Percentiles rank a stretch among this genome's conserved stretches.
phyloP scores from a whole-genome alignment of 2,113 vertebrate species.

The Himantopus leucocephalus region DNA sequence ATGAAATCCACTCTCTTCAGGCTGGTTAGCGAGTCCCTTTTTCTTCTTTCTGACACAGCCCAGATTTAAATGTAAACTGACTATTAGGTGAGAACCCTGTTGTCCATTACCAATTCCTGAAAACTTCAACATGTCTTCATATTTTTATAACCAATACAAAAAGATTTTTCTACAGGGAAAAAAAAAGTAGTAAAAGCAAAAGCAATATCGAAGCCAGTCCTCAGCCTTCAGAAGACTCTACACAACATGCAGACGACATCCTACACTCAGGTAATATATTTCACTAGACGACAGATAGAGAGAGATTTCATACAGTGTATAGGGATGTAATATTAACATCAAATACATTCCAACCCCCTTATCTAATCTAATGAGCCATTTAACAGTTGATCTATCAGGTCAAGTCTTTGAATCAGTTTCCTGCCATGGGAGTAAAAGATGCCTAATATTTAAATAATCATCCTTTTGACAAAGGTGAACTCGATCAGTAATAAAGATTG shows the following conservation, averaged over 20 bases:
- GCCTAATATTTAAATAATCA: constrained; percentile 52
- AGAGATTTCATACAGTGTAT: constrained; percentile 33
- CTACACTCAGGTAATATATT: neutral
- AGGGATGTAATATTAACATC: constrained; percentile 62
- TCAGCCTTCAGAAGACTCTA: neutral
- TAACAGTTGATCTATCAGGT: constrained; percentile 57
- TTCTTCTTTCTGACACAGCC: neutral
- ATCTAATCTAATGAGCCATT: constrained; percentile 72
- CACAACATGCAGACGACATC: neutral
- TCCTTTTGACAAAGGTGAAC: constrained; percentile 52
- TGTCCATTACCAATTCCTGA: neutral
- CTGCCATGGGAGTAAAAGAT: constrained; percentile 15
- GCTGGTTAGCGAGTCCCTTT: neutral
- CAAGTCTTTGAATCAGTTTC: constrained; percentile 44
- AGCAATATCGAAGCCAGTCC: neutral
- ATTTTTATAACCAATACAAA: neutral
- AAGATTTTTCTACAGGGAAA: neutral
- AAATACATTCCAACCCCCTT: constrained; percentile 74
- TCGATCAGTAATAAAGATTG: constrained; percentile 57
- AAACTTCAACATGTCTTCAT: neutral
- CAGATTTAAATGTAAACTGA: neutral
- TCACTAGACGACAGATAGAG: constrained; percentile 19
- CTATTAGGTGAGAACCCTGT: neutral
- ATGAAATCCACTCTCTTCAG: neutral
- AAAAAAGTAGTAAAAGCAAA: neutral